A percentile compares a stretch with the other conserved stretches of the same genome.
phyloP scores from a whole-genome alignment of 2,113 vertebrate genomes.

The Setophaga coronata region DNA sequence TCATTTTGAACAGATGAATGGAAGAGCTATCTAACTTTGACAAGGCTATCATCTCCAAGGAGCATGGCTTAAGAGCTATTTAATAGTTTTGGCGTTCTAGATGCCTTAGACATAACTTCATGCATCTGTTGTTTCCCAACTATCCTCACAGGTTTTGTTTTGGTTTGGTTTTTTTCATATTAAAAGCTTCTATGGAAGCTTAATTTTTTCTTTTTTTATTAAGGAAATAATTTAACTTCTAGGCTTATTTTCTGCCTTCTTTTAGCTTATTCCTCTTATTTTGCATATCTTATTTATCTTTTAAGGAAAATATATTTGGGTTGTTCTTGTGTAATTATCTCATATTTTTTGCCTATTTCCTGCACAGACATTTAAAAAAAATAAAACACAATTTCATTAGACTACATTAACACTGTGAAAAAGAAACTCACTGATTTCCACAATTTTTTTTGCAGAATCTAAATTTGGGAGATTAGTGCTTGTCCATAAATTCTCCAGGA shows the following conservation, averaged over 20 bases:
- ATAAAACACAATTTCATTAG: background rate
- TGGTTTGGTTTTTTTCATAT: background rate
- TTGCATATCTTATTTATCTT: background rate
- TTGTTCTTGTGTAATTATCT: background rate
- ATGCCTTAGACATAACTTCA: slow-evolving; percentile 1
- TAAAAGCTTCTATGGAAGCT: background rate
- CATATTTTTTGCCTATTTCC: background rate
- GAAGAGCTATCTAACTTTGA: slow-evolving; percentile 8
- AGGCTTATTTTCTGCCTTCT: background rate
- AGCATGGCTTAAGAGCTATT: background rate
- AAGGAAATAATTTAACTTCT: background rate
- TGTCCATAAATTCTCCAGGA: background rate
- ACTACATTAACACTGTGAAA: background rate
- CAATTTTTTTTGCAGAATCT: background rate
- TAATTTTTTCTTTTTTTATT: background rate
- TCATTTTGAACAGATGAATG: background rate
- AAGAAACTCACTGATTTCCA: background rate
- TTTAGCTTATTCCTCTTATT: background rate
- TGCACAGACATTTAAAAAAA: background rate
- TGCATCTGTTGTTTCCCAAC: background rate
- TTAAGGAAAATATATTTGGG: background rate
- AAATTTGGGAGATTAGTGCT: background rate
- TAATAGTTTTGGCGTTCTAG: background rate
- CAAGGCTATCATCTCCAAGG: background rate
- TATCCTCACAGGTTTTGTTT: background rate